Evolutionary conservation across 1,140 invertebrate species (phyloP), one percentile per base, ranked within the genome.

Genomic region (Palaemon carinicauda): DNA sequence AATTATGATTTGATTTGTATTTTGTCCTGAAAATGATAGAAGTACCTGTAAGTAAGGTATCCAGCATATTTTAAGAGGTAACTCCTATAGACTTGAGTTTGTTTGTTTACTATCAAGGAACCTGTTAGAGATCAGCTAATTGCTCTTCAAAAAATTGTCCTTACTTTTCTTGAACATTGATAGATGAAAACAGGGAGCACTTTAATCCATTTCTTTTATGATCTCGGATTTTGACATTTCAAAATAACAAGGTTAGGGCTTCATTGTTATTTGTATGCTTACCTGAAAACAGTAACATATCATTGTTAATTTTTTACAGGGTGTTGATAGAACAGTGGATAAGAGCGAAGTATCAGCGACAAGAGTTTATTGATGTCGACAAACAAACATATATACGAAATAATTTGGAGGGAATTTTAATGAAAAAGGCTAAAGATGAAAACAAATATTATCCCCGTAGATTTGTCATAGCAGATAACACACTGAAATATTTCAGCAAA

Each of bases 271-370:
- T 3, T 15, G 15, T 14, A 24, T 0, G 29, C 65, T 7, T 3
- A 21, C 1, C 15, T n/a, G 14, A 27, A 69, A 69, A n/a, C n/a
- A n/a, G 17, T 69, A n/a, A 27, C 17, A n/a, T 73, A n/a, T n/a
- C n/a, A 27, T 24, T 27, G 21, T 21, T 24, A 31, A 24, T 51
- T n/a, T 41, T 79, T 91, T 93, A 65, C 91, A 98, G 97, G 91
- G 94, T 97, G 80, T 92, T 98, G 77, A 94, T 96, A 81, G 96
- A 97, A 91, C 96, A 98, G 91, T 98, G 96, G 96, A 97, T 98
- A 85, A 93, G 95, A 89, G 96, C 96, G 7, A 98, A 98, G 91
- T 98, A 98, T 91, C 94, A 96, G 91, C 93, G 96, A 60, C 94
- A 96, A 92, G 97, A 98, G 91, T 98, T 98, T 91, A 95, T 94